A percentile compares a stretch with the other conserved stretches of the same genome.
Evolutionary conservation across 2,797 vertebrate species (phyloP).

Genomic region (Centroberyx gerrardi): DNA sequence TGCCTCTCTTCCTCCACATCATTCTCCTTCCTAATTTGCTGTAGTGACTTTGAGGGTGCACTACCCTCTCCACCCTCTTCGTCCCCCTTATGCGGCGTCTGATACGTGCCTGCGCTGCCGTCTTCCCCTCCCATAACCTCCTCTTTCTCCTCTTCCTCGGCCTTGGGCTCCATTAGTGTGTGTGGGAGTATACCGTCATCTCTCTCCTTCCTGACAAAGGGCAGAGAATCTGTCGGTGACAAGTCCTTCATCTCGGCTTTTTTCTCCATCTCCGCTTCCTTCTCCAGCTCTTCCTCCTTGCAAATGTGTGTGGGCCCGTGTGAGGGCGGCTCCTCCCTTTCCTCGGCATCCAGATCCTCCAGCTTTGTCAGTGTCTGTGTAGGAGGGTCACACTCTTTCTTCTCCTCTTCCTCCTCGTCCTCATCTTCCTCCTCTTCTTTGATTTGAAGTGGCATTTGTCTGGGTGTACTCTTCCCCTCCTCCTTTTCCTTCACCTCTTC

Average conservation of each 20-base stretch:
- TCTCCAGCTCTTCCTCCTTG: conserved; percentile 69
- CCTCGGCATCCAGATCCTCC: conserved; percentile 51
- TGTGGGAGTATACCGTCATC: conserved; percentile 52
- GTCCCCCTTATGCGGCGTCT: conserved; percentile 37
- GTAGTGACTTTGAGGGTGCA: conserved; percentile 58
- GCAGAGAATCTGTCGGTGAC: conserved; percentile 21
- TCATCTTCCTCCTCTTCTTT: conserved; percentile 63
- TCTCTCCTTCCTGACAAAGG: conserved; percentile 59
- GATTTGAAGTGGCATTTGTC: conserved; percentile 46
- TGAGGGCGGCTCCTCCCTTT: conserved; percentile 26
- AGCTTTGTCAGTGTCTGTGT: conserved; percentile 41
- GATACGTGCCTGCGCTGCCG: conserved; percentile 29
- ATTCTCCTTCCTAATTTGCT: conserved; percentile 66
- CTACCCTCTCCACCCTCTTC: conserved; percentile 46
- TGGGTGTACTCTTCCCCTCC: conserved; percentile 21
- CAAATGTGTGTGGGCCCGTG: conserved; percentile 44
- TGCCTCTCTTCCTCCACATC: conserved; percentile 71
- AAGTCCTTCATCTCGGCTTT: conserved; percentile 48
- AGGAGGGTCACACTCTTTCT: conserved; percentile 36
- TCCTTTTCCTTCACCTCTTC: conserved; percentile 22
- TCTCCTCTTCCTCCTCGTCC: conserved; percentile 28
- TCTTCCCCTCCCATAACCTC: conserved; percentile 29
- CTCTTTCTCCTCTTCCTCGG: conserved; percentile 53
- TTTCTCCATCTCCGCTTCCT: not conserved
- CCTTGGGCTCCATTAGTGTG: conserved; percentile 48